Percentiles rank a stretch among this genome's conserved stretches.
These are phyloP conservation scores for Aphaenogaster floridana DNA, from an alignment of 1,140 invertebrate genomes.

Conservation along the genomic window DNA sequence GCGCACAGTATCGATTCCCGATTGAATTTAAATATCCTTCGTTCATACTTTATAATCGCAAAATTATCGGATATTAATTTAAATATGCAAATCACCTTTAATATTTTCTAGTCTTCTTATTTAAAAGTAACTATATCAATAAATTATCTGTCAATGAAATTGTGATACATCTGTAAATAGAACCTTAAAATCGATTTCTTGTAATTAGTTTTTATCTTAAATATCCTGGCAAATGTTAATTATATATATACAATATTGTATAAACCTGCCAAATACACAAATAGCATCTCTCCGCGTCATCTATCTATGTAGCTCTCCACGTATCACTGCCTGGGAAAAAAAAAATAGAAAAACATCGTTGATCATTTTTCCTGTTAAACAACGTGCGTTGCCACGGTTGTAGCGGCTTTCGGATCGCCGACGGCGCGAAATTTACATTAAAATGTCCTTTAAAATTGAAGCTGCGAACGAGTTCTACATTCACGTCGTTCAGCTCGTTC, in stretches of 20 bases:
- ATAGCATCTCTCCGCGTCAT: background rate
- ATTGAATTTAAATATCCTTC: slow-evolving; percentile 51
- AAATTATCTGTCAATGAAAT: background rate
- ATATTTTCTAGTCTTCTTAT: slow-evolving; percentile 10
- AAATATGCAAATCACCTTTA: slow-evolving; percentile 30
- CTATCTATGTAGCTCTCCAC: background rate
- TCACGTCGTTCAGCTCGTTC: slow-evolving; percentile 14
- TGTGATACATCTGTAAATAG: background rate
- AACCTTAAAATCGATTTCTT: background rate
- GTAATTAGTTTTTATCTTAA: background rate
- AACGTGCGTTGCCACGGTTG: background rate
- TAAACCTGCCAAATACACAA: background rate
- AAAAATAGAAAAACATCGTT: background rate
- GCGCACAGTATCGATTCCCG: slow-evolving; percentile 40
- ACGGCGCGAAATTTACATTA: slow-evolving; percentile 39
- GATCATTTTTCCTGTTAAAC: background rate
- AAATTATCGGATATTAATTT: slow-evolving; percentile 55
- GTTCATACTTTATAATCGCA: slow-evolving; percentile 52
- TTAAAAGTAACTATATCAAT: slow-evolving; percentile 24
- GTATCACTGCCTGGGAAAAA: background rate
- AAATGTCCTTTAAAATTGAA: slow-evolving; percentile 59
- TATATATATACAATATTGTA: background rate
- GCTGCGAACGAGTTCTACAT: slow-evolving; percentile 28
- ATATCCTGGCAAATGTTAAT: background rate
- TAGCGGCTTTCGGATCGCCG: background rate